Percentiles rank a stretch among this genome's conserved stretches.
Conservation (phyloP, 92 coral and sea anemone genomes). For the Siderastrea siderea region DNA sequence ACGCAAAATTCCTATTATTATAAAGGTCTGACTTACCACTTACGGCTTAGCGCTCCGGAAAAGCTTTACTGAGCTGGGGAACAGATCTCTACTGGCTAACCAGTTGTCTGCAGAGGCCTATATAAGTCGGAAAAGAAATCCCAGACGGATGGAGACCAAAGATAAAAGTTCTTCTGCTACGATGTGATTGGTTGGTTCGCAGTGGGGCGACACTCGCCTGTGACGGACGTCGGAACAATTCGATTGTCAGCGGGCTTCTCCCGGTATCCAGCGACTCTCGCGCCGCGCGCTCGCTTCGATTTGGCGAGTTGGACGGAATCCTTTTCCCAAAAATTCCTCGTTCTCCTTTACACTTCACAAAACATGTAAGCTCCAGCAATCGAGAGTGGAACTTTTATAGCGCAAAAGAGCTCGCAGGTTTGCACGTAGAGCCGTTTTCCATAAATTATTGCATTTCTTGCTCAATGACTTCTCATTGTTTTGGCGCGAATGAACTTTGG, state of each 20-base stretch:
- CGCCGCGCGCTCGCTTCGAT: background rate
- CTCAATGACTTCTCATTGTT: background rate
- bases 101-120: background rate
- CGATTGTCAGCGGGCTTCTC: conserved; percentile 16
- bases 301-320: background rate
- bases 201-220: conserved; percentile 43
- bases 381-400: background rate
- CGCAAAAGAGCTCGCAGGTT: background rate
- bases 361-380: background rate
- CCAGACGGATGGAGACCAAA: background rate
- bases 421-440: too few relatives aligned
- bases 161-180: background rate
- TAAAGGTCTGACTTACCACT: conserved; percentile 18
- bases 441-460: too few relatives aligned
- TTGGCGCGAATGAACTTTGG: conserved; percentile 26
- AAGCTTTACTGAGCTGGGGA: background rate
- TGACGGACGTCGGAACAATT: background rate
- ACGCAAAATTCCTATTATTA: background rate
- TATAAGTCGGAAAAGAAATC: background rate
- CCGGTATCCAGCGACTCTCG: background rate
- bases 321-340: background rate
- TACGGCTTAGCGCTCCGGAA: background rate
- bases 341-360: background rate
- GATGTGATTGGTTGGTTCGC: conserved; percentile 44
- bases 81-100: background rate